Conservation (phyloP, 2,113 vertebrate species). For the Ellobius talpinus region DNA sequence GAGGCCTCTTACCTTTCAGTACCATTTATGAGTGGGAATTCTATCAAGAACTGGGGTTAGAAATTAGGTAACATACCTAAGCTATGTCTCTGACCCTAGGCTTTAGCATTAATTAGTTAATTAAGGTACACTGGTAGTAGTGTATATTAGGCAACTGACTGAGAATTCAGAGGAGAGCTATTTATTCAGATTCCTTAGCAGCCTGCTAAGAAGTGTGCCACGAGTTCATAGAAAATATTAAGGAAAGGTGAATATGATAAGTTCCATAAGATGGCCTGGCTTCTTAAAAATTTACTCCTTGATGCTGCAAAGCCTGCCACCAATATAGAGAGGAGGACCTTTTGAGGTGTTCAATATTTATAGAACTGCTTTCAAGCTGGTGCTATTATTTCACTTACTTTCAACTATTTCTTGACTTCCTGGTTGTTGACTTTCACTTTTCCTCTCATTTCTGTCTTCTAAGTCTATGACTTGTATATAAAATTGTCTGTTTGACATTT, state of each 20-base stretch:
- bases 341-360: constrained; percentile 39
- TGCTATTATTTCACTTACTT: constrained; percentile 43
- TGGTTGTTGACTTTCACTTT: constrained; percentile 21
- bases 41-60: neutral
- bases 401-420: constrained; percentile 38
- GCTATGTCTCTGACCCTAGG: neutral
- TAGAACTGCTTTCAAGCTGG: constrained; percentile 8
- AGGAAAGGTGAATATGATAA: constrained; percentile 4
- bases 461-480: constrained; percentile 15
- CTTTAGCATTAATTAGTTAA: neutral
- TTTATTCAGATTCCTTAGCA: constrained; percentile 26
- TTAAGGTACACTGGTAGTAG: constrained; percentile 5
- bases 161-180: constrained; percentile 15
- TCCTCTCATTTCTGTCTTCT: constrained; percentile 47
- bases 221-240: neutral
- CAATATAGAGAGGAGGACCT: constrained; percentile 16
- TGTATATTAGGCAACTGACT: neutral
- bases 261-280: neutral
- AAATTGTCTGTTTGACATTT: neutral
- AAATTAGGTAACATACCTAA: constrained; percentile 8
- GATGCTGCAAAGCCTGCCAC: neutral
- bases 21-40: neutral
- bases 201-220: neutral
- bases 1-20: neutral
- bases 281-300: constrained; percentile 18